phyloP scores from a whole-genome alignment of 2,113 vertebrate species.

The Sialia sialis region DNA sequence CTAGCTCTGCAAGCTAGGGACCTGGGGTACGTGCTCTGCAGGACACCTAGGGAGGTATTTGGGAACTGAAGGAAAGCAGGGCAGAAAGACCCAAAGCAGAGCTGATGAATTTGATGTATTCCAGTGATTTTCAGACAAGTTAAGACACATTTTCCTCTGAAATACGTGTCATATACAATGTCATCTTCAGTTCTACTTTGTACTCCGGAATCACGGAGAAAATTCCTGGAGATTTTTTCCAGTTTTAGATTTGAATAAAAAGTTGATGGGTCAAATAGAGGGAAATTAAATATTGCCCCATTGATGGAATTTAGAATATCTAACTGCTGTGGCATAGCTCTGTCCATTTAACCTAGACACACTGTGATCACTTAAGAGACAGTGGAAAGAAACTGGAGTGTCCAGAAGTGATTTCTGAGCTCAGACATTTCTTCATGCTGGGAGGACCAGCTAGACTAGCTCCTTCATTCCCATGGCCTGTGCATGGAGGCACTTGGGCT shows the following conservation, averaged over 20 bases:
- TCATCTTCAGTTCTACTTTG: neutral
- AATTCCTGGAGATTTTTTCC: accelerated
- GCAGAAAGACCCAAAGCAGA: neutral
- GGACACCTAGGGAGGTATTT: neutral
- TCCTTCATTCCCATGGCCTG: neutral
- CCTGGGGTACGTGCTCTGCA: neutral
- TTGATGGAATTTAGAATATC: neutral
- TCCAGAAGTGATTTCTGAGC: neutral
- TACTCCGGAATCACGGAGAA: neutral
- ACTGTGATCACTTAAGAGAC: neutral
- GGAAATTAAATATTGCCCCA: neutral
- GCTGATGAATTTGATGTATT: neutral
- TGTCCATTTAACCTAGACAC: neutral
- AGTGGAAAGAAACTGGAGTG: neutral
- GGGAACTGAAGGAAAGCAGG: neutral
- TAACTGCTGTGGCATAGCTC: neutral
- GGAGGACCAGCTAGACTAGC: neutral
- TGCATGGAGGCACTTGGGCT: accelerated
- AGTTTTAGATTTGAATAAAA: neutral
- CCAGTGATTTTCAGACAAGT: neutral
- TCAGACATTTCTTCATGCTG: neutral
- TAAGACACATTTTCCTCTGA: neutral
- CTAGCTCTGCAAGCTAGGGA: neutral
- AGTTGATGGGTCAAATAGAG: accelerated
- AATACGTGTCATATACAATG: neutral